Conservation (phyloP, 2,113 vertebrate species). For the Thryonomys swinderianus region DNA sequence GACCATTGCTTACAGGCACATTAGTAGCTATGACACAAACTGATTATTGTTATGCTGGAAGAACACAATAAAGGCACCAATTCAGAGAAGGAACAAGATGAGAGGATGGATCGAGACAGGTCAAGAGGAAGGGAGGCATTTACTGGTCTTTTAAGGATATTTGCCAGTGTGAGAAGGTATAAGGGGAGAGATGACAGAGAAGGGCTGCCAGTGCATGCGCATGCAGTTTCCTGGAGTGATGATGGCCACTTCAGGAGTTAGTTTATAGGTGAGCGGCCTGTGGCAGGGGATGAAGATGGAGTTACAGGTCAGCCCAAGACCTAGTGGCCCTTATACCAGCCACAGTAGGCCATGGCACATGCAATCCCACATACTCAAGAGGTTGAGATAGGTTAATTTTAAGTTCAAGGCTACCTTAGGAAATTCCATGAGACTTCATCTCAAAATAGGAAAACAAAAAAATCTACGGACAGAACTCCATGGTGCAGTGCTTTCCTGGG, state of each 20-base stretch:
- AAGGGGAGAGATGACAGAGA: not conserved
- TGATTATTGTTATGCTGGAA: not conserved
- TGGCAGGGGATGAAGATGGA: not conserved
- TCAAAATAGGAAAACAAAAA: not conserved
- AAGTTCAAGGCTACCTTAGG: not conserved
- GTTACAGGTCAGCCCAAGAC: not conserved
- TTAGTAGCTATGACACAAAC: not conserved
- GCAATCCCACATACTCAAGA: not conserved
- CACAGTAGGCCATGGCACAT: not conserved
- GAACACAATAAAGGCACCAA: not conserved
- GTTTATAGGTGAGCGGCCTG: too few species aligned
- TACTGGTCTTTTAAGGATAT: not conserved
- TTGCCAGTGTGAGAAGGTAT: not conserved
- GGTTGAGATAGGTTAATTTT: not conserved
- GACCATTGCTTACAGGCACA: not conserved
- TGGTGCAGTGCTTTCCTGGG: not conserved
- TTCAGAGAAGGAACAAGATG: not conserved
- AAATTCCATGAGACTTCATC: not conserved
- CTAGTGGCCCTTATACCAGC: not conserved
- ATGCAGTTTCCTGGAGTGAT: not conserved
- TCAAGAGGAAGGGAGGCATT: not conserved
- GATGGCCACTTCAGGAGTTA: not conserved
- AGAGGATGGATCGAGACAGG: not conserved
- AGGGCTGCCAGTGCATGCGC: not conserved
- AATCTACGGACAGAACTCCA: not conserved